Base-by-base conservation (phyloP, 2,888 invertebrate genomes). In the Xestia ashworthii region DNA sequence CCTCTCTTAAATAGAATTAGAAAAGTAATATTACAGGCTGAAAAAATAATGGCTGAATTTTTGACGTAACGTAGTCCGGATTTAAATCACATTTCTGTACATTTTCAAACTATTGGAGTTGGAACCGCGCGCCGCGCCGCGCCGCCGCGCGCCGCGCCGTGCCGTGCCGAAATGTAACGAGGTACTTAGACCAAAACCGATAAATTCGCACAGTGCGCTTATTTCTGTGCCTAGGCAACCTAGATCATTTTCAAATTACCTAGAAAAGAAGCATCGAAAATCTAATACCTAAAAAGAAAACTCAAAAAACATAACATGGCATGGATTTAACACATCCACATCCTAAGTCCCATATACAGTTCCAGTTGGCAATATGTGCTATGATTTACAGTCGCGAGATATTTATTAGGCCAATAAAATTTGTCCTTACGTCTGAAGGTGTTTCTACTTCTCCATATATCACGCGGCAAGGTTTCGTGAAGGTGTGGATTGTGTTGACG, bases 321-420 rank as follows among this genome's bases (percentile, higher is more conserved):
- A 32, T 32, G 32, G 32, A 32, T 32, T 32, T 32, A 32, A 32
- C 32, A 32, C 32, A 32, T 32, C 32, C 32, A 32, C 32, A 32
- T 3, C 32, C 32, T 32, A 32, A 32, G 32, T 32, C 32, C 90
- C 86, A 85, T 83, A 82, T 84, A 80, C 71, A 81, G 84, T 85
- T 78, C 85, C 83, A 86, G 87, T 87, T 81, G 87, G 92, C 92
- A 92, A 92, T 93, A 92, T 90, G 32, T 90, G 32, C 85, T 88
- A 88, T 91, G 92, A 93, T 93, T 93, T 92, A 93, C 91, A 80
- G 88, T 71, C 84, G 84, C 32, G 77, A 87, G 89, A 92, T 93
- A 93, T 93, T 93, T 93, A 93, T 93, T 92, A 91, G 90, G 78
- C 90, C 92, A 92, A 93, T 93, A 93, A 93, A 93, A 93, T 92